phyloP scores from a whole-genome alignment of 2,888 invertebrate species.

The Incurvaria masculella region DNA sequence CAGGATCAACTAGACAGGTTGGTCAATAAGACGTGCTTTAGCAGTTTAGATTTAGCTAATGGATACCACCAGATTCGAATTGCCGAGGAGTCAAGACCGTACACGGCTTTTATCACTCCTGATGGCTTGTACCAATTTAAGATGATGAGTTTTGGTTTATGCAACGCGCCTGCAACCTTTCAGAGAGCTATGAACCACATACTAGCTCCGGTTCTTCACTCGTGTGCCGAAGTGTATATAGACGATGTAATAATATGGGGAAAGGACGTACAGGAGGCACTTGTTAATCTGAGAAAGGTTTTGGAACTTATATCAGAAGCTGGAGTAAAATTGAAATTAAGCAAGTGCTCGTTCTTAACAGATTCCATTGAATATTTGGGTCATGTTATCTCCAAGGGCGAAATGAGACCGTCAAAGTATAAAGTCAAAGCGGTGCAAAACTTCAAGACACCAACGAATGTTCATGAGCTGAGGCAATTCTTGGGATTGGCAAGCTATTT shows the following conservation, averaged over 20 bases:
- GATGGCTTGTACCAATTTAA: constrained; percentile 12
- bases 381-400: constrained; percentile 5
- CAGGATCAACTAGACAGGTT: constrained; percentile 11
- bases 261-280: constrained; percentile 3
- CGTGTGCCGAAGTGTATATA: constrained; percentile 13
- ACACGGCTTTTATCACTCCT: constrained; percentile 11
- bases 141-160: constrained; percentile 12
- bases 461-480: constrained; percentile 14
- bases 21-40: constrained; percentile 6
- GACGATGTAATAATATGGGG: constrained; percentile 13
- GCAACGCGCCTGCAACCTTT: constrained; percentile 10
- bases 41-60: constrained; percentile 10
- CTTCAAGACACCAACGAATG: constrained; percentile 10
- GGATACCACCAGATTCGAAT: constrained; percentile 14
- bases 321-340: constrained; percentile 4
- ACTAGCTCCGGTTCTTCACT: constrained; percentile 6
- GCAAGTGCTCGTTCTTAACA: constrained; percentile 8
- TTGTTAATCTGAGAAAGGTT: constrained; percentile 5
- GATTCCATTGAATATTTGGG: constrained; percentile 8
- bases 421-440: constrained; percentile 5
- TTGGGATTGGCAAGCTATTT: constrained; percentile 14
- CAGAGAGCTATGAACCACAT: constrained; percentile 12
- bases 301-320: constrained; percentile 3
- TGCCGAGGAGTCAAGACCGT: not conserved
- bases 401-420: constrained; percentile 3